A percentile compares a stretch with the other conserved stretches of the same genome.
phyloP scores from a whole-genome alignment of 2,797 vertebrate species.

The Salarias fasciatus region DNA sequence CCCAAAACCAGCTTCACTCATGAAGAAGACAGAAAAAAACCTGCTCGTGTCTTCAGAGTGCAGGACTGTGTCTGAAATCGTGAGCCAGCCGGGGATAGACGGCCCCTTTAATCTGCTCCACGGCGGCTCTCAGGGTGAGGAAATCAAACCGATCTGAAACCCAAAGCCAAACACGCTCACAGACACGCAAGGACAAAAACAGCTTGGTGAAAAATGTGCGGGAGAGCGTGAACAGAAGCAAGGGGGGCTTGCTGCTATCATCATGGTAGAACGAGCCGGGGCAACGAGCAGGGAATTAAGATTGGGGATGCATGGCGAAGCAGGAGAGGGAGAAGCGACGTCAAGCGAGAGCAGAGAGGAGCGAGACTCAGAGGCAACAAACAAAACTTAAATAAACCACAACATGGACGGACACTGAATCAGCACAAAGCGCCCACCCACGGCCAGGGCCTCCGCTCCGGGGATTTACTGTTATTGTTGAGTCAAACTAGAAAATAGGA shows the following conservation, averaged over 20 bases:
- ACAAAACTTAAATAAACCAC: slow-evolving; percentile 12
- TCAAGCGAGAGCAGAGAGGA: slow-evolving; percentile 58
- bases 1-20: background rate
- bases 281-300: slow-evolving; percentile 42
- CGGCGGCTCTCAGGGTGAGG: slow-evolving; percentile 39
- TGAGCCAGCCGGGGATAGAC: slow-evolving; percentile 15
- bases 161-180: slow-evolving; percentile 9
- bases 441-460: background rate
- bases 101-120: slow-evolving; percentile 42
- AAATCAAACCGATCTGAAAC: slow-evolving; percentile 46
- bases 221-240: slow-evolving; percentile 36
- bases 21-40: background rate
- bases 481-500: too few species aligned
- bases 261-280: slow-evolving; percentile 36
- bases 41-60: background rate
- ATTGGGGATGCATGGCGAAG: slow-evolving; percentile 37
- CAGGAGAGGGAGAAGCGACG: slow-evolving; percentile 33
- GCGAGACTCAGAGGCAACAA: slow-evolving; percentile 20
- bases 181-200: slow-evolving; percentile 3
- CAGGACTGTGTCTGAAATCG: slow-evolving; percentile 8
- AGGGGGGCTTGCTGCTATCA: slow-evolving; percentile 30
- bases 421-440: background rate
- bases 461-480: background rate
- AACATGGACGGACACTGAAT: background rate
- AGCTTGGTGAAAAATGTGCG: slow-evolving; percentile 36